Evolutionary conservation across 2,797 vertebrate species (phyloP).

Genomic region (Tarsius wallacei): DNA sequence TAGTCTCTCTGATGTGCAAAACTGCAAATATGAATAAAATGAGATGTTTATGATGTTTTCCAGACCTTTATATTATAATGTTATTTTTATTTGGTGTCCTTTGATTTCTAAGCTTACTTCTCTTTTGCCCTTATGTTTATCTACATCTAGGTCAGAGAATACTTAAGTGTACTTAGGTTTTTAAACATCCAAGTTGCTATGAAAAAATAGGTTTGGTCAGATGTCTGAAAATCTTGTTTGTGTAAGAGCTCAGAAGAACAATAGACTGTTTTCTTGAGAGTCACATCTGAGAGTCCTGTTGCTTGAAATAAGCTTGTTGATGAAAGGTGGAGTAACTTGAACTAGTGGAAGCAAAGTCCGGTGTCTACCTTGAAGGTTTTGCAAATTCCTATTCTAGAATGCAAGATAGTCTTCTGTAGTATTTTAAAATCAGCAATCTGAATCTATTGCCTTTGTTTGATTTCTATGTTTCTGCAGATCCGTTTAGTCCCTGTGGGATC

Average conservation of each 20-base stretch:
- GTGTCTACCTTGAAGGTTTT: conserved; percentile 14
- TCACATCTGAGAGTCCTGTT: background rate
- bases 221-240: conserved; percentile 37
- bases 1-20: conserved; percentile 37
- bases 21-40: conserved; percentile 6
- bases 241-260: background rate
- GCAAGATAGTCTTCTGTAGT: background rate
- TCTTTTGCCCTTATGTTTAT: conserved; percentile 27
- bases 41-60: background rate
- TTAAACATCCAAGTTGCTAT: conserved; percentile 45
- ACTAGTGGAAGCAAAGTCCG: background rate
- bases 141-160: background rate
- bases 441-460: conserved; percentile 62
- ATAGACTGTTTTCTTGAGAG: background rate
- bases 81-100: background rate
- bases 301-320: conserved; percentile 30
- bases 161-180: conserved; percentile 41
- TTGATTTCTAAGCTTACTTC: conserved; percentile 28
- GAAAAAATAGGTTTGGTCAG: background rate
- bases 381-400: conserved; percentile 45
- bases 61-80: conserved; percentile 26
- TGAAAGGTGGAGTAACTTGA: conserved; percentile 42
- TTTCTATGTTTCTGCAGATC: conserved; percentile 13
- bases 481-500: conserved; percentile 22
- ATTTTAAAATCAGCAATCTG: background rate